These are phyloP conservation scores for Adelphocoris suturalis DNA, from an alignment of 2,888 invertebrate species.

Conservation along the genomic window DNA sequence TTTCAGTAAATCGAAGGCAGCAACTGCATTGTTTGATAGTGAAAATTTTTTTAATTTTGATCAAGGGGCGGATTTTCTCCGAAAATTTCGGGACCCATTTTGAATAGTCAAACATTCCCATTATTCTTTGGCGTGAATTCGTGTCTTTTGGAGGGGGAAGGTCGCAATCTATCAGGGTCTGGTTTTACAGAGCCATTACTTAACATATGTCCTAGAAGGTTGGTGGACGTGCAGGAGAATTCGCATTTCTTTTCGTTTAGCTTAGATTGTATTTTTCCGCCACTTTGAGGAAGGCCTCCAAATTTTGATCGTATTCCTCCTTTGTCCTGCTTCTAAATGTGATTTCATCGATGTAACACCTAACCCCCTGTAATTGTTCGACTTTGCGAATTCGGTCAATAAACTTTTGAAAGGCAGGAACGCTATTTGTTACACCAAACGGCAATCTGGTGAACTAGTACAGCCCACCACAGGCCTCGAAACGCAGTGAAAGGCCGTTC, in stretches of 20 bases:
- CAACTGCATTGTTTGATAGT: background rate
- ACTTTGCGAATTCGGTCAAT: background rate
- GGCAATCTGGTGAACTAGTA: background rate
- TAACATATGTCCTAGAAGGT: background rate
- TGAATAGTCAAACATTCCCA: constrained; percentile 16
- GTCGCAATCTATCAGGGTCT: background rate
- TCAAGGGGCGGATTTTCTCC: background rate
- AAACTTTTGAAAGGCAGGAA: background rate
- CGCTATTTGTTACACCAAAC: constrained; percentile 10
- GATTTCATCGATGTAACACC: constrained; percentile 65
- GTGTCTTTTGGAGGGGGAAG: background rate
- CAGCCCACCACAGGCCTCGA: background rate
- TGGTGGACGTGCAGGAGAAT: background rate
- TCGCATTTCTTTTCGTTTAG: constrained; percentile 54
- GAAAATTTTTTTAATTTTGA: background rate
- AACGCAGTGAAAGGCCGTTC: constrained; percentile 45
- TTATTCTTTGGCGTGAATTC: background rate
- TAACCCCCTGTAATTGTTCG: constrained; percentile 59
- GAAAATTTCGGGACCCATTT: background rate
- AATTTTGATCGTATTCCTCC: constrained; percentile 26
- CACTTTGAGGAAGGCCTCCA: constrained; percentile 24
- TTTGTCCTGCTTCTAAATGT: constrained; percentile 51
- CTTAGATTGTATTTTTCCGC: constrained; percentile 59
- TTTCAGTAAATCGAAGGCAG: background rate
- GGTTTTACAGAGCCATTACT: background rate